Evolutionary conservation across 1,140 invertebrate species (phyloP).

Genomic region (Galleria mellonella): DNA sequence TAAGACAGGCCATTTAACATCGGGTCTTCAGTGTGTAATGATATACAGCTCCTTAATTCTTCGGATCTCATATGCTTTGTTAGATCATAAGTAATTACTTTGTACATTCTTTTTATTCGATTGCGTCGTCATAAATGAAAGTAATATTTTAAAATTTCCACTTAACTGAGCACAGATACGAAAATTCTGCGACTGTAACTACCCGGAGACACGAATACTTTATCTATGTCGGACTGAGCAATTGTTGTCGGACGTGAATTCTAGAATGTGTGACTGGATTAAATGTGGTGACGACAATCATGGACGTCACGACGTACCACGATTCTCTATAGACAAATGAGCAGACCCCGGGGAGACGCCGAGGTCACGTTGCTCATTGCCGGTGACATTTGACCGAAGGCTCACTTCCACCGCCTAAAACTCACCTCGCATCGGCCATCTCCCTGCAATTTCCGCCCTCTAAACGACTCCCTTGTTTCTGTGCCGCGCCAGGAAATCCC

Average conservation of each 20-base stretch:
- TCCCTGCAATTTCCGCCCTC: constrained; percentile 42
- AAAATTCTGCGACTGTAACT: constrained; percentile 3
- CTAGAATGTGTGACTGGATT: constrained; percentile 1
- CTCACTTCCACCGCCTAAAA: constrained; percentile 24
- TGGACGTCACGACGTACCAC: neutral
- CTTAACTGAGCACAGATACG: neutral
- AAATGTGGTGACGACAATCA: no score
- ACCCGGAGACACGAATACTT: constrained; percentile 8
- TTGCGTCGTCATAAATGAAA: no score
- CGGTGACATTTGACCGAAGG: constrained; percentile 35
- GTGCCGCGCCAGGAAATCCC: constrained; percentile 25
- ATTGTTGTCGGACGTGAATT: constrained; percentile 9
- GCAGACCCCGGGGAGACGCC: constrained; percentile 9
- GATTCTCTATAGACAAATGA: constrained; percentile 26
- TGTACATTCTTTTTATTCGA: no score
- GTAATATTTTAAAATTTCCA: neutral
- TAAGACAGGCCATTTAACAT: constrained; percentile 3
- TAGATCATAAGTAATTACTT: no score
- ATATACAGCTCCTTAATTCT: neutral
- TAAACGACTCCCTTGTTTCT: constrained; percentile 39
- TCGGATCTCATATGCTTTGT: no score
- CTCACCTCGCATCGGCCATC: constrained; percentile 28
- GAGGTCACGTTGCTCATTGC: constrained; percentile 27
- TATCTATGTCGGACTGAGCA: constrained; percentile 18
- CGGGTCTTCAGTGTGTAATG: neutral